These are phyloP conservation scores for Condylura cristata DNA, from an alignment of 2,113 vertebrate species.

Conservation along the genomic window DNA sequence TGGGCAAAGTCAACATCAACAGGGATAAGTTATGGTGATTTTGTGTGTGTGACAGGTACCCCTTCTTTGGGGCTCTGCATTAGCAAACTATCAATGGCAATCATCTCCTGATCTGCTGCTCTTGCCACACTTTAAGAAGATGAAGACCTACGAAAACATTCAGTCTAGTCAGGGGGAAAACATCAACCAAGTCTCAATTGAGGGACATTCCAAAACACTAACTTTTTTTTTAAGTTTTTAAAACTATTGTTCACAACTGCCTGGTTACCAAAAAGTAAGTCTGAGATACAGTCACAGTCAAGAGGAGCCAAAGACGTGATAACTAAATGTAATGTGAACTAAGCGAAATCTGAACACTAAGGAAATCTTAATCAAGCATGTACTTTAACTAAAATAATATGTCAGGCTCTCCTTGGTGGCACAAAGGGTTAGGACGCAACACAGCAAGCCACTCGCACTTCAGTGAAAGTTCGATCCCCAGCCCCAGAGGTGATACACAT, in stretches of 20 bases:
- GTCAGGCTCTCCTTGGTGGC: no score
- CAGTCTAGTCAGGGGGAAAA: background rate
- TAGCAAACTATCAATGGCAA: background rate
- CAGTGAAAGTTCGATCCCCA: no score
- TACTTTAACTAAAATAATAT: background rate
- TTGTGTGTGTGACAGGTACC: background rate
- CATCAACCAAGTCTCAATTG: background rate
- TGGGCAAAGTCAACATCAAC: no score
- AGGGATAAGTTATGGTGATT: no score
- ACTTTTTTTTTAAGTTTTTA: no score
- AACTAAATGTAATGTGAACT: background rate
- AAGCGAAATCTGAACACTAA: slow-evolving; percentile 29
- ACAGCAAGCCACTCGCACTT: no score
- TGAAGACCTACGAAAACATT: background rate
- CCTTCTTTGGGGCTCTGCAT: background rate
- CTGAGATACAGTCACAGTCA: background rate
- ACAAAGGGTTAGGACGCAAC: no score
- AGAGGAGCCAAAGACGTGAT: background rate
- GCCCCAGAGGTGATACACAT: no score
- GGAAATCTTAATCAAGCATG: background rate
- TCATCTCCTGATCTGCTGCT: background rate
- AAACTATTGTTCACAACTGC: background rate
- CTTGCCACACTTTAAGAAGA: background rate
- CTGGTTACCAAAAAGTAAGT: background rate
- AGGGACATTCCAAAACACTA: background rate